phyloP scores from a whole-genome alignment of 64 coral and sea anemone genomes.

The Anthopleura sola region DNA sequence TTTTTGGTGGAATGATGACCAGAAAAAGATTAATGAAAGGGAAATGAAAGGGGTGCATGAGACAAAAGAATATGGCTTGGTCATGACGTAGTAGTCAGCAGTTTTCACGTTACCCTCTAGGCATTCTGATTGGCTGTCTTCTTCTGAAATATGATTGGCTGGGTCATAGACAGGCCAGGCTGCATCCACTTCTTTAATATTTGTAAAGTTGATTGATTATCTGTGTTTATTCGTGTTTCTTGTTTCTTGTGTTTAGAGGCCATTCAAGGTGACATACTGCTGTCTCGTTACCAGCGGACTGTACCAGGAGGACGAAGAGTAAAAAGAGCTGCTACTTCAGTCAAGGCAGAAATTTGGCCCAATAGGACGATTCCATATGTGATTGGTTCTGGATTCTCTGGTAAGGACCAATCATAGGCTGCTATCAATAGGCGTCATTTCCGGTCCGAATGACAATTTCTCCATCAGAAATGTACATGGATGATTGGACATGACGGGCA shows the following conservation, averaged over 20 bases:
- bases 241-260: too few relatives aligned
- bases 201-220: too few relatives aligned
- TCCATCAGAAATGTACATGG: background rate
- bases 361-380: conserved; percentile 13
- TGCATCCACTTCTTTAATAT: too few relatives aligned
- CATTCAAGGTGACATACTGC: conserved; percentile 9
- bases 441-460: background rate
- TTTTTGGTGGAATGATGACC: too few relatives aligned
- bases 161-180: background rate
- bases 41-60: too few relatives aligned
- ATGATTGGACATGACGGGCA: background rate
- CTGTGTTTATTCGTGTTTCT: background rate
- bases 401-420: too few relatives aligned
- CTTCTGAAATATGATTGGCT: background rate
- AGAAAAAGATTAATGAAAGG: too few relatives aligned
- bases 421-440: too few relatives aligned
- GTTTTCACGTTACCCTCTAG: background rate
- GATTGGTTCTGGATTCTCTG: background rate
- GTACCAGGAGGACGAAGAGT: background rate
- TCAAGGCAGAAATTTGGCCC: background rate
- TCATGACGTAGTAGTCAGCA: too few relatives aligned
- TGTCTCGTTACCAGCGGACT: background rate
- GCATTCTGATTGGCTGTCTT: background rate
- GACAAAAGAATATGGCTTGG: too few relatives aligned
- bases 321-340: background rate